Percentiles rank a stretch among this genome's conserved stretches.
Evolutionary conservation across 2,797 vertebrate genomes (phyloP).

Genomic region (Potorous gilbertii): DNA sequence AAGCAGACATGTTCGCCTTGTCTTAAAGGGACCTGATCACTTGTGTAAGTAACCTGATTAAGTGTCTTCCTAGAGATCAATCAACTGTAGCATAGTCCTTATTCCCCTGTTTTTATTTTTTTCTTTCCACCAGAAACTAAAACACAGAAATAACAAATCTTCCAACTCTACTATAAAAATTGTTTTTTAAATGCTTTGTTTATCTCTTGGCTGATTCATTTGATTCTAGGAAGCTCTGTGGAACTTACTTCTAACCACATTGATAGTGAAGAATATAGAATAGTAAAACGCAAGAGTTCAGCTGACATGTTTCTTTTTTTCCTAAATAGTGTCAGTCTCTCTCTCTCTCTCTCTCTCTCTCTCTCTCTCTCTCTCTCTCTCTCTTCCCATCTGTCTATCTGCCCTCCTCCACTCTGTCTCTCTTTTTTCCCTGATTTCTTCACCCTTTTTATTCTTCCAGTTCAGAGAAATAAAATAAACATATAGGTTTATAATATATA

Average conservation of each 20-base stretch:
- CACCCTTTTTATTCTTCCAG: constrained; percentile 18
- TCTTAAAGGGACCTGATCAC: constrained; percentile 97
- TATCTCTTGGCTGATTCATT: constrained; percentile 59
- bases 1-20: constrained; percentile 93
- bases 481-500: background rate
- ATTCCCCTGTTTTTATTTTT: constrained; percentile 9
- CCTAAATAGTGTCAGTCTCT: constrained; percentile 19
- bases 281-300: background rate
- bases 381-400: background rate
- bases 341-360: background rate
- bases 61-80: constrained; percentile 27
- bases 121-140: constrained; percentile 48
- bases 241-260: constrained; percentile 67
- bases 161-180: constrained; percentile 40
- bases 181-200: constrained; percentile 65
- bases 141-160: constrained; percentile 49
- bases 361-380: background rate
- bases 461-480: background rate
- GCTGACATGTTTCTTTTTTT: constrained; percentile 59
- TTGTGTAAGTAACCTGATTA: constrained; percentile 93
- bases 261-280: constrained; percentile 64
- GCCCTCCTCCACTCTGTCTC: background rate
- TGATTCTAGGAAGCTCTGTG: constrained; percentile 62
- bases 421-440: constrained; percentile 18
- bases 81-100: constrained; percentile 50